Evolutionary conservation across 2,113 vertebrate genomes (phyloP).

Genomic region (Nesoenas mayeri): DNA sequence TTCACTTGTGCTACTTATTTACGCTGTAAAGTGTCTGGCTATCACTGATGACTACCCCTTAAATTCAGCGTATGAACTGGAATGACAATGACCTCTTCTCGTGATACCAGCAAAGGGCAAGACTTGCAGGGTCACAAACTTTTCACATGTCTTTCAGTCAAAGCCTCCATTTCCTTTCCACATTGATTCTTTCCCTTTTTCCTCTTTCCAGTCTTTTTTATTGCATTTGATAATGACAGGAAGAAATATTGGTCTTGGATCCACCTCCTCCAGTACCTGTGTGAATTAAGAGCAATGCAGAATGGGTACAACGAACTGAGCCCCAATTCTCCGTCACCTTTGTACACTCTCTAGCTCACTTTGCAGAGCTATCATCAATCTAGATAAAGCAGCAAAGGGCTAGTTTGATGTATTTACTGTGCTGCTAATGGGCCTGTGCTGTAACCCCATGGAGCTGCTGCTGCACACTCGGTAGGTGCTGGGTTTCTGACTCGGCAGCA

Average conservation of each 20-base stretch:
- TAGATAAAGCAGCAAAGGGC: neutral
- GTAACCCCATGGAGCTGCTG: neutral
- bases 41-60: neutral
- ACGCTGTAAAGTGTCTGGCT: neutral
- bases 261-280: neutral
- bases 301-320: neutral
- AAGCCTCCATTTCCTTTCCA: neutral
- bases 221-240: neutral
- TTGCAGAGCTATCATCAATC: neutral
- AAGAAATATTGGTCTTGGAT: neutral
- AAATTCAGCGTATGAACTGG: neutral
- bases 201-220: neutral
- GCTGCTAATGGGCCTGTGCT: neutral
- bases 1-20: neutral
- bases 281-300: neutral
- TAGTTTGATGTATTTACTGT: fast-evolving
- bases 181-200: neutral
- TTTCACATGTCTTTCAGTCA: neutral
- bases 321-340: neutral
- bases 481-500: neutral
- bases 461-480: fast-evolving
- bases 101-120: neutral
- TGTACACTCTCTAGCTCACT: neutral
- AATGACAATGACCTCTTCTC: neutral
- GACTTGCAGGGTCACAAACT: neutral